Evolutionary conservation across 2,888 invertebrate species (phyloP).

Genomic region (Meteorus colon): DNA sequence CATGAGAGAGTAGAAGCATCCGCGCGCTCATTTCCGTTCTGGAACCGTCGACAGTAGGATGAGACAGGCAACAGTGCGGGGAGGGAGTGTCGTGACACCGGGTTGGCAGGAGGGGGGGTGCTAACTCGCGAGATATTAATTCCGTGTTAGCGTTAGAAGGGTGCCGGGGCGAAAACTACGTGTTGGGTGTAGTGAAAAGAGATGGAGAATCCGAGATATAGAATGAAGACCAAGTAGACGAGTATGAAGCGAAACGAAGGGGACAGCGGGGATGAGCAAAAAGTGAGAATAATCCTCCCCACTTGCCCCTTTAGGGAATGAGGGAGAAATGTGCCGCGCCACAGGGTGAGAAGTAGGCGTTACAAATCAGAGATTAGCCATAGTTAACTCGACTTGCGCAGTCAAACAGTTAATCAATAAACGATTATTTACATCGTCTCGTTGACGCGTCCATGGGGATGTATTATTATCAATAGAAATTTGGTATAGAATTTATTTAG

Average conservation of each 20-base stretch:
- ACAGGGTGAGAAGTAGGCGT: constrained; percentile 65
- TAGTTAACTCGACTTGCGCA: constrained; percentile 73
- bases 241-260: constrained; percentile 31
- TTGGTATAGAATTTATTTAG: background rate
- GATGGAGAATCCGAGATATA: background rate
- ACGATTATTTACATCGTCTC: constrained; percentile 69
- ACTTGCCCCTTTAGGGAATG: constrained; percentile 20
- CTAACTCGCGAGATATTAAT: constrained; percentile 74
- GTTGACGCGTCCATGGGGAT: constrained; percentile 19
- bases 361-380: constrained; percentile 73
- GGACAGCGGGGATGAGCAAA: constrained; percentile 37
- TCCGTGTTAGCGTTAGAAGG: constrained; percentile 72
- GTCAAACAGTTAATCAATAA: constrained; percentile 74
- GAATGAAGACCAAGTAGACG: background rate
- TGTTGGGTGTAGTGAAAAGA: constrained; percentile 36
- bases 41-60: constrained; percentile 50
- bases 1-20: constrained; percentile 66
- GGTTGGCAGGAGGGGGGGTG: constrained; percentile 54
- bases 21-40: constrained; percentile 73
- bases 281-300: constrained; percentile 21
- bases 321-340: background rate
- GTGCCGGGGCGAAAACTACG: constrained; percentile 60
- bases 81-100: constrained; percentile 39
- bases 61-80: constrained; percentile 43
- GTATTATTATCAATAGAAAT: constrained; percentile 17